Evolutionary conservation across 2,888 invertebrate species (phyloP).

Genomic region (Falcaria lacertinaria): DNA sequence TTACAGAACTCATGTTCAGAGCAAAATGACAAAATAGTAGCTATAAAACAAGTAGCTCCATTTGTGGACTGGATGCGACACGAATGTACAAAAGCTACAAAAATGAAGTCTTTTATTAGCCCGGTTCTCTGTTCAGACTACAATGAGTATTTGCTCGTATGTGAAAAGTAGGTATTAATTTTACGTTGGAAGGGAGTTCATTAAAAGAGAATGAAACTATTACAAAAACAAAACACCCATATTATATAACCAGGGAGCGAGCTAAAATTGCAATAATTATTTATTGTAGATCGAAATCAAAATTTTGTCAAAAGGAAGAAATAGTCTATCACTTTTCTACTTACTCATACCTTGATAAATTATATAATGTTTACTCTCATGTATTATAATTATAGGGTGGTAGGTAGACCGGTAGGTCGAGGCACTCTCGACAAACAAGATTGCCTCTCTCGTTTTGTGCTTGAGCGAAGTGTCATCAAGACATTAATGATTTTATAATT

Average conservation of each 20-base stretch:
- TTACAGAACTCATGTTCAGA: neutral
- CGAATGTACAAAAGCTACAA: slow-evolving; percentile 20
- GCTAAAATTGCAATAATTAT: too few species aligned
- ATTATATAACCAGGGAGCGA: too few species aligned
- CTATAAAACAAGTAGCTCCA: slow-evolving; percentile 23
- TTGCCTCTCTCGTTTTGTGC: slow-evolving; percentile 21
- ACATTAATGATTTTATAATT: slow-evolving; percentile 36
- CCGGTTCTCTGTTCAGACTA: too few species aligned
- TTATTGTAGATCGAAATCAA: too few species aligned
- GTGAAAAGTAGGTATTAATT: too few species aligned
- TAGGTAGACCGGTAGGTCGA: slow-evolving; percentile 3
- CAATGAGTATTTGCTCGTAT: too few species aligned
- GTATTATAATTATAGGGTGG: neutral
- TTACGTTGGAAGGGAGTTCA: too few species aligned
- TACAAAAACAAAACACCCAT: too few species aligned
- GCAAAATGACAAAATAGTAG: slow-evolving; percentile 1
- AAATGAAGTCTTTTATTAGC: too few species aligned
- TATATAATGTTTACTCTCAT: neutral
- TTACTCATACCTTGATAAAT: neutral
- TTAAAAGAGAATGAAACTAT: too few species aligned
- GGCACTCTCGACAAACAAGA: slow-evolving; percentile 7
- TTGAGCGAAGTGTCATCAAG: slow-evolving; percentile 21
- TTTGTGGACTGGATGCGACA: slow-evolving; percentile 23
- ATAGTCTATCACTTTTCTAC: too few species aligned
- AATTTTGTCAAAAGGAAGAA: too few species aligned